These are phyloP conservation scores for Cremastinae sp. DNA, from an alignment of 2,888 invertebrate species.

Conservation along the genomic window DNA sequence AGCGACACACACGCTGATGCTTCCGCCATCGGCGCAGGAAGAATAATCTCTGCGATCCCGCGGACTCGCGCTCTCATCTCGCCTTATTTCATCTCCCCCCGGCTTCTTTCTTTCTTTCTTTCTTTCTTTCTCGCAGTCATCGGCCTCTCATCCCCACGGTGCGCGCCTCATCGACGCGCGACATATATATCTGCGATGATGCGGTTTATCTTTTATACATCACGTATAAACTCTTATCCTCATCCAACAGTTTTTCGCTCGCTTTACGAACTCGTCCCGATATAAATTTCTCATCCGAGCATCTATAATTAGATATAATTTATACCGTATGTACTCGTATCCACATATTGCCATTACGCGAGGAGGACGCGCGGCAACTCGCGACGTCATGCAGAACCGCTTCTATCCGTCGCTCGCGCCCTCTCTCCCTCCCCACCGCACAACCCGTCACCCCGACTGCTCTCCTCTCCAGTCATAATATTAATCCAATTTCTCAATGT, in stretches of 20 bases:
- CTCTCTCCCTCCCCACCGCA: too few relatives aligned
- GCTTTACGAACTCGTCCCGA: slow-evolving; percentile 55
- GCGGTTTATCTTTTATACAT: slow-evolving; percentile 46
- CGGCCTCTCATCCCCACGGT: slow-evolving; percentile 38
- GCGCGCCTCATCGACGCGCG: slow-evolving; percentile 18
- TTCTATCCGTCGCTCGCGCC: too few relatives aligned
- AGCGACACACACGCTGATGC: too few relatives aligned
- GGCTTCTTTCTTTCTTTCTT: slow-evolving; percentile 42
- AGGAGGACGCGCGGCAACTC: not conserved
- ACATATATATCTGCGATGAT: too few relatives aligned
- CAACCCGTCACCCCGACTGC: too few relatives aligned
- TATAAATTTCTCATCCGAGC: slow-evolving; percentile 53
- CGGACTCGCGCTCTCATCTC: slow-evolving; percentile 36
- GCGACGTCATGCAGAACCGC: slow-evolving; percentile 31
- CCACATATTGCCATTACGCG: slow-evolving; percentile 8
- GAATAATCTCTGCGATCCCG: too few relatives aligned
- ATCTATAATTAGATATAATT: slow-evolving; percentile 49
- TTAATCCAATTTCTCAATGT: too few relatives aligned
- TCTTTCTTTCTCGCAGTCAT: slow-evolving; percentile 48
- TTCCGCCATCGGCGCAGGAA: slow-evolving; percentile 22
- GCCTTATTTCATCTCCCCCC: slow-evolving; percentile 10
- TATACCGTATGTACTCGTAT: slow-evolving; percentile 18
- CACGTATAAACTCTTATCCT: slow-evolving; percentile 38
- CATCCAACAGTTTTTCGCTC: slow-evolving; percentile 43
- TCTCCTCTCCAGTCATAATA: too few relatives aligned